Conservation (phyloP, 2,888 invertebrate genomes). For the Xanthorhoe designata region DNA sequence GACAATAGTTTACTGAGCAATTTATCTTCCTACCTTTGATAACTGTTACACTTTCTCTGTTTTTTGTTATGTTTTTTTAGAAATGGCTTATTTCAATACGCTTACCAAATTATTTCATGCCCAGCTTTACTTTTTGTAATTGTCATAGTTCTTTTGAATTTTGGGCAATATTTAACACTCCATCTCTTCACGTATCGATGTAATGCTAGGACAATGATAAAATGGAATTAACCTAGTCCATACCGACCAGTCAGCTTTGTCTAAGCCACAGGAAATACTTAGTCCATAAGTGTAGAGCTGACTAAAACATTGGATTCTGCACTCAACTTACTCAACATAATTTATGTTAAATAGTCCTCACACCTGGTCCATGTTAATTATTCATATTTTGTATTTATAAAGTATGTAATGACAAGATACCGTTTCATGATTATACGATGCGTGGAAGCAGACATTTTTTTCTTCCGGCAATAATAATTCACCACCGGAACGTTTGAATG, state of each 20-base stretch:
- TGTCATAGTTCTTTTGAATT: background rate
- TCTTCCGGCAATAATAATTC: conserved; percentile 50
- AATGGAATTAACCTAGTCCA: too few relatives aligned
- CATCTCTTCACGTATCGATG: too few relatives aligned
- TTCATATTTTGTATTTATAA: background rate
- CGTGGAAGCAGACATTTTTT: conserved; percentile 42
- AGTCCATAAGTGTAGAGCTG: background rate
- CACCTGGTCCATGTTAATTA: background rate
- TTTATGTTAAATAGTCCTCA: background rate
- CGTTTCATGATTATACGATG: conserved; percentile 23
- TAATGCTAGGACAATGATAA: too few relatives aligned
- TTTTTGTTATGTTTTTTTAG: conserved; percentile 36
- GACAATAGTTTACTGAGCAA: conserved; percentile 51
- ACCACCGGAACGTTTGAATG: conserved; percentile 59
- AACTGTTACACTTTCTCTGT: conserved; percentile 52
- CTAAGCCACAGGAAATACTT: background rate
- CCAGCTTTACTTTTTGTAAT: background rate
- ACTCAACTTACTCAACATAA: background rate
- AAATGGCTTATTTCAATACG: conserved; percentile 19
- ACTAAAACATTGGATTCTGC: background rate
- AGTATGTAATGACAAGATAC: conserved; percentile 25
- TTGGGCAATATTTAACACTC: too few relatives aligned
- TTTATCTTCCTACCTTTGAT: conserved; percentile 46
- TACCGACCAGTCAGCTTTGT: too few relatives aligned
- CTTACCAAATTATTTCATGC: background rate